These are phyloP conservation scores for Nicator chloris DNA, from an alignment of 2,113 vertebrate genomes.

Conservation along the genomic window DNA sequence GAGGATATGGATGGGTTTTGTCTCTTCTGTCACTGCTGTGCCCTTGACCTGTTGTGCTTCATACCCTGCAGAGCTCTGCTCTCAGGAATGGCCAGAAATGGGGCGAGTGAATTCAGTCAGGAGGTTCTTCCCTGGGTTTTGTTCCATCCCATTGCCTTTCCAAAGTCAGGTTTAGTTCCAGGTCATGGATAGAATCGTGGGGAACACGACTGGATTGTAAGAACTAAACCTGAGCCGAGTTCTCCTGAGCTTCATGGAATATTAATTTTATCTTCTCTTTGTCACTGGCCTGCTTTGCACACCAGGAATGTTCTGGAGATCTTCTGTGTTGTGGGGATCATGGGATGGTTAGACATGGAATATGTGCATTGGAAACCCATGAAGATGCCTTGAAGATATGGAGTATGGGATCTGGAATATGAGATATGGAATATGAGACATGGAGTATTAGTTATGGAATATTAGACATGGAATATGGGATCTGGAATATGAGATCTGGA, in stretches of 20 bases:
- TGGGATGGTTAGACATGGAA: neutral
- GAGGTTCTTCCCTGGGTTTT: neutral
- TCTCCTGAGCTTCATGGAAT: neutral
- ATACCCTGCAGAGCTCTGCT: neutral
- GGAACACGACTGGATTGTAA: neutral
- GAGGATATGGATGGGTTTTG: neutral
- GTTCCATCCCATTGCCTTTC: neutral
- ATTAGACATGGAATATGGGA: neutral
- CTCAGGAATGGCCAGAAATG: neutral
- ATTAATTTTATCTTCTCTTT: neutral
- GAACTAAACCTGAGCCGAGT: neutral
- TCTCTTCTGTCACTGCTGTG: neutral
- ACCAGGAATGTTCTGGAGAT: neutral
- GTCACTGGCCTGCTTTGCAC: neutral
- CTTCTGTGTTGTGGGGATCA: neutral
- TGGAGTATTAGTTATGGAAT: neutral
- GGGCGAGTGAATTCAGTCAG: neutral
- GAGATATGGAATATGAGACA: neutral
- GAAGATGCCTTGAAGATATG: neutral
- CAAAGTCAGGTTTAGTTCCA: neutral
- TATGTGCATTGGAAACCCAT: neutral
- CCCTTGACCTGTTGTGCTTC: neutral
- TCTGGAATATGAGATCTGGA: rapidly evolving
- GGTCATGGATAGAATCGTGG: neutral
- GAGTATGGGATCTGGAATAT: too few relatives aligned